phyloP scores from a whole-genome alignment of 2,888 invertebrate genomes.

The Catocala sponsa region DNA sequence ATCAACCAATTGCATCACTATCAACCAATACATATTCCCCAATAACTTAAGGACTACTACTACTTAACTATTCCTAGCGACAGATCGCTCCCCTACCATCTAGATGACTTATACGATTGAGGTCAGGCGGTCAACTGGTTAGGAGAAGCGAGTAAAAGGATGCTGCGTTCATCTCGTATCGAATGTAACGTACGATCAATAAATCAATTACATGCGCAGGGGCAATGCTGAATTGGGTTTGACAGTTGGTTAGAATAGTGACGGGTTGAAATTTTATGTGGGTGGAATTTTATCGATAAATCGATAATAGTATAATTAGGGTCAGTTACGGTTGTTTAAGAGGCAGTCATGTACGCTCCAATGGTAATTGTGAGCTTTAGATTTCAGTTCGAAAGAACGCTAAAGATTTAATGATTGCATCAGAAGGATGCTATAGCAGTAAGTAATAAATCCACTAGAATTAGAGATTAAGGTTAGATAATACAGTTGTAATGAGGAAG shows the following conservation, averaged over 20 bases:
- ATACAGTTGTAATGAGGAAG: conserved; percentile 32
- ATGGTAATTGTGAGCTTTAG: too few relatives aligned
- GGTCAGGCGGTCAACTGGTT: conserved; percentile 83
- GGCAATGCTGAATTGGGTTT: conserved; percentile 86
- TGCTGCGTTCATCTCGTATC: conserved; percentile 81
- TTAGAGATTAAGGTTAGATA: conserved; percentile 23
- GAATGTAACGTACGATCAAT: conserved; percentile 88
- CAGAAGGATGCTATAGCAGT: too few relatives aligned
- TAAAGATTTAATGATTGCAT: too few relatives aligned
- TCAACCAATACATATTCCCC: conserved; percentile 1
- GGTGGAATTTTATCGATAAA: conserved; percentile 53
- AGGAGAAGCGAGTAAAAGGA: conserved; percentile 70
- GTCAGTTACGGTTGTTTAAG: too few relatives aligned
- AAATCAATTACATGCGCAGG: conserved; percentile 87
- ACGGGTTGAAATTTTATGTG: conserved; percentile 39
- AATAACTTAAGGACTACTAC: conserved; percentile 1
- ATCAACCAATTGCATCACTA: conserved; percentile 2
- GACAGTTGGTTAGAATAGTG: conserved; percentile 83
- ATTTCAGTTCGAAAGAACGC: too few relatives aligned
- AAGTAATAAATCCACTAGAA: conserved; percentile 9
- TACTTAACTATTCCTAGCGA: conserved; percentile 13
- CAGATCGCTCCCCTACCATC: conserved; percentile 40
- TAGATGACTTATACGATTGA: conserved; percentile 65
- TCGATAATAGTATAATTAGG: too few relatives aligned
- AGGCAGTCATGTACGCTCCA: too few relatives aligned